A percentile compares a stretch with the other conserved stretches of the same genome.
These are phyloP conservation scores for Climacteris rufus DNA, from an alignment of 2,113 vertebrate genomes.

Conservation along the genomic window DNA sequence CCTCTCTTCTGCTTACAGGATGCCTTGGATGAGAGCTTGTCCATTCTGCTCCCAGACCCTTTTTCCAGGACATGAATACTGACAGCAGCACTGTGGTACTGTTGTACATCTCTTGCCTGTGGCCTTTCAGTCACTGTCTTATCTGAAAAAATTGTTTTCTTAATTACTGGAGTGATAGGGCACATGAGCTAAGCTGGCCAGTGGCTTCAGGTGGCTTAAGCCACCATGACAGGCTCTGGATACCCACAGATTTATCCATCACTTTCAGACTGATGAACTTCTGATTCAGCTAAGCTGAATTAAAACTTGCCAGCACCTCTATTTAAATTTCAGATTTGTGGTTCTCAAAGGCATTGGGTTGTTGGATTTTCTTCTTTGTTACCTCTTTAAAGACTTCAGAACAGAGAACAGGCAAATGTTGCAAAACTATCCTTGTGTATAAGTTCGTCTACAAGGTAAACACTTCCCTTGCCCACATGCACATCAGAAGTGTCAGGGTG, in stretches of 20 bases:
- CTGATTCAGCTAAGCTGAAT: neutral
- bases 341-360: slow-evolving; percentile 4
- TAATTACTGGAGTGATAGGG: neutral
- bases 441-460: neutral
- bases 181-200: neutral
- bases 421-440: neutral
- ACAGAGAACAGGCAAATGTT: neutral
- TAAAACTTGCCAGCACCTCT: neutral
- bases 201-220: neutral
- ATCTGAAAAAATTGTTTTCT: neutral
- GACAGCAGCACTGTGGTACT: neutral
- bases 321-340: slow-evolving; percentile 28
- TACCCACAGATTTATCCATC: neutral
- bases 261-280: neutral
- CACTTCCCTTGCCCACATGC: neutral
- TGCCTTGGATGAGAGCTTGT: neutral
- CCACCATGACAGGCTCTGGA: neutral
- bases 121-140: neutral
- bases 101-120: neutral
- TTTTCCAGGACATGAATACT: accelerated
- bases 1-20: neutral
- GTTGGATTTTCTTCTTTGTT: neutral
- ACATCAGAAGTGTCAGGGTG: accelerated
- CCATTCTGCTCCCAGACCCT: neutral
- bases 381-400: neutral